Evolutionary conservation across 2,113 vertebrate genomes (phyloP).

Genomic region (Aspidoscelis tigris): DNA sequence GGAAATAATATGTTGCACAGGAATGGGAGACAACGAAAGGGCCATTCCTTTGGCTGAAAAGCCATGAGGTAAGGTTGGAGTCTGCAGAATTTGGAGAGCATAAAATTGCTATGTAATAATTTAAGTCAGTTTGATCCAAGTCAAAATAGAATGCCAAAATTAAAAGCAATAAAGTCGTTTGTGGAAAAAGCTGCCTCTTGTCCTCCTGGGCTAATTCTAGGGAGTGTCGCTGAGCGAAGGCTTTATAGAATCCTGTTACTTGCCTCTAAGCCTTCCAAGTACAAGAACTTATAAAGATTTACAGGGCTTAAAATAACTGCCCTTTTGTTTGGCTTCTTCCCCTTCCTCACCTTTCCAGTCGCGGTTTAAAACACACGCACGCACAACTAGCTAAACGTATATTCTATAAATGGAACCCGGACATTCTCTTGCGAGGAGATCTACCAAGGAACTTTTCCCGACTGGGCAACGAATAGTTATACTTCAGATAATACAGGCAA

Average conservation of each 20-base stretch:
- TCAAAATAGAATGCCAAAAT: not conserved
- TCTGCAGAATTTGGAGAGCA: no score
- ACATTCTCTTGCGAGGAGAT: not conserved
- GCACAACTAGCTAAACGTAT: not conserved
- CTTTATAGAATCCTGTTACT: conserved; percentile 24
- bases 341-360: not conserved
- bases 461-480: not conserved
- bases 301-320: conserved; percentile 23
- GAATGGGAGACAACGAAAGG: no score
- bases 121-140: not conserved
- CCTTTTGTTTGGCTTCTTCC: not conserved
- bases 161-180: not conserved
- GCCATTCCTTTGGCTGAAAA: no score
- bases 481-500: not conserved
- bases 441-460: not conserved
- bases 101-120: no score
- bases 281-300: conserved; percentile 15
- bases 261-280: not conserved
- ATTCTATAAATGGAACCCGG: no score
- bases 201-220: not conserved
- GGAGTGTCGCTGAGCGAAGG: not conserved
- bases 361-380: not conserved
- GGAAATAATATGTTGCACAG: no score
- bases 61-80: no score
- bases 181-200: not conserved